Percentiles rank a stretch among this genome's conserved stretches.
Conservation (phyloP, 2,113 vertebrate genomes). For the Holacanthus passer region DNA sequence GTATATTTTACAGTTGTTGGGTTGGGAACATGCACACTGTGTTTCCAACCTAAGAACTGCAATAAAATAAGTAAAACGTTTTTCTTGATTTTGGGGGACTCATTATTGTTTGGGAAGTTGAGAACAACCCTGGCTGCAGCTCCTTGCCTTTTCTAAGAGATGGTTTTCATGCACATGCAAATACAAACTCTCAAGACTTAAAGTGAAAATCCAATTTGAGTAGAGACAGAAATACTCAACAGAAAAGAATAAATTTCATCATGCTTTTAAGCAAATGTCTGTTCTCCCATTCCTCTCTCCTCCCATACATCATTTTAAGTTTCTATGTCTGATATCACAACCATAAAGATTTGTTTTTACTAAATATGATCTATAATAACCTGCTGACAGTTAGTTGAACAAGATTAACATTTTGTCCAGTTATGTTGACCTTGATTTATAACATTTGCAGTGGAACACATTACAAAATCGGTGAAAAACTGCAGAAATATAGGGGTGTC, state of each 20-base stretch:
- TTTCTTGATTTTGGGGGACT: not conserved
- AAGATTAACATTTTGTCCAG: conserved; percentile 23
- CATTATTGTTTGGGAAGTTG: conserved; percentile 16
- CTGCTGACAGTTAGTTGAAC: conserved; percentile 29
- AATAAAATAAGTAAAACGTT: conserved; percentile 7
- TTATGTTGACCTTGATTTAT: conserved; percentile 42
- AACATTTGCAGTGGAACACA: conserved; percentile 11
- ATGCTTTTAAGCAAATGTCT: not conserved
- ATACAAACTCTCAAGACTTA: not conserved
- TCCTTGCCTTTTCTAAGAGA: not conserved
- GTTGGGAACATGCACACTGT: conserved; percentile 10
- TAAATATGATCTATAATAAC: not conserved
- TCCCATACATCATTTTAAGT: conserved; percentile 11
- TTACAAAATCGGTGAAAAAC: conserved; percentile 21
- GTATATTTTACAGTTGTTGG: not conserved
- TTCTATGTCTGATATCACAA: conserved; percentile 2
- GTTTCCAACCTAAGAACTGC: not conserved
- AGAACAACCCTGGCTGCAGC: conserved; percentile 14
- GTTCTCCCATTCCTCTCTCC: not conserved
- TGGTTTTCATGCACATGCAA: not conserved
- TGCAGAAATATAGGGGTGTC: conserved; percentile 29
- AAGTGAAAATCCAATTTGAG: not conserved
- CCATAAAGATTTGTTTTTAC: not conserved
- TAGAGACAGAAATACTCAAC: not conserved
- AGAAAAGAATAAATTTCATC: conserved; percentile 5